Percentiles rank a stretch among this genome's conserved stretches.
Conservation (phyloP, 2,888 invertebrate genomes). For the Protonemura montana region DNA sequence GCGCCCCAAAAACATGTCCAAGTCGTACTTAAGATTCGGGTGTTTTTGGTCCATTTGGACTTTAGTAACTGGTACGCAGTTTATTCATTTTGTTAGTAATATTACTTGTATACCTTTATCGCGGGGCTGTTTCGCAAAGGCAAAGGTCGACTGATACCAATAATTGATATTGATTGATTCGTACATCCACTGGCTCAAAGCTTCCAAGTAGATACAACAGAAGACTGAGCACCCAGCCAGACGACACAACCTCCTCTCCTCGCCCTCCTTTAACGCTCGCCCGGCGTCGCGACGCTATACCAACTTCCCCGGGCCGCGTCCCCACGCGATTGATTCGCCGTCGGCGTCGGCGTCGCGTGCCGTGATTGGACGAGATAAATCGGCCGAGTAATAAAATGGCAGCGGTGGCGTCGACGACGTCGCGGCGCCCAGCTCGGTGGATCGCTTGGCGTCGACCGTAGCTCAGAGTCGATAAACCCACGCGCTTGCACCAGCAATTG, state of each 20-base stretch:
- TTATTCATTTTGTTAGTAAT: no score
- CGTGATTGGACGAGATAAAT: constrained; percentile 32
- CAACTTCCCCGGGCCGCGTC: background rate
- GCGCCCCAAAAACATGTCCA: no score
- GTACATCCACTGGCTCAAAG: background rate
- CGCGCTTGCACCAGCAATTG: background rate
- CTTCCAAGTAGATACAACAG: background rate
- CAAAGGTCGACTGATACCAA: no score
- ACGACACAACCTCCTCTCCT: background rate
- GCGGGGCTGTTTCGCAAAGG: no score
- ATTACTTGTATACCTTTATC: no score
- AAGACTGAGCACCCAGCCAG: background rate
- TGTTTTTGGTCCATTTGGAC: no score
- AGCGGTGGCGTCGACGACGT: background rate
- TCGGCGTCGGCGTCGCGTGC: constrained; percentile 7
- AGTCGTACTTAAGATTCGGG: no score
- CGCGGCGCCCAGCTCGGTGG: constrained; percentile 19
- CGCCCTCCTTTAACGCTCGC: background rate
- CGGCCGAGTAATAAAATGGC: background rate
- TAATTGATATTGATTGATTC: no score
- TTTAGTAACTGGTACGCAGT: no score
- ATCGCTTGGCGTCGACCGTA: constrained; percentile 31
- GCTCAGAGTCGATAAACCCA: background rate
- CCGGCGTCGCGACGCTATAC: background rate
- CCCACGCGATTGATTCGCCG: constrained; percentile 14